These are phyloP conservation scores for Plodia interpunctella DNA, from an alignment of 1,140 invertebrate species.

Conservation along the genomic window DNA sequence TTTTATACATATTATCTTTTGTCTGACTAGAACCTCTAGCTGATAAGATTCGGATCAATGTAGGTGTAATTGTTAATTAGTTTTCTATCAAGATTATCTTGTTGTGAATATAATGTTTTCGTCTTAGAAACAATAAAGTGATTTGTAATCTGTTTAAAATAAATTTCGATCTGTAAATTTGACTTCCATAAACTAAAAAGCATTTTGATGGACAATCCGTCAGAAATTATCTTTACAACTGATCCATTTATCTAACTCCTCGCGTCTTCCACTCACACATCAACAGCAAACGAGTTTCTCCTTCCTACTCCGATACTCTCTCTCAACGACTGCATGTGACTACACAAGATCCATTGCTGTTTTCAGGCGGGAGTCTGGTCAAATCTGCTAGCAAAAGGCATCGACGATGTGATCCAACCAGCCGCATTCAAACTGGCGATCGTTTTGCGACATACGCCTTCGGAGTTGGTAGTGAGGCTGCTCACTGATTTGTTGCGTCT, in stretches of 20 bases:
- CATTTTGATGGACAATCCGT: no score
- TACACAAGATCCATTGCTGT: constrained; percentile 6
- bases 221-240: background rate
- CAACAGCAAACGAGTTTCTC: constrained; percentile 5
- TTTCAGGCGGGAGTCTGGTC: constrained; percentile 62
- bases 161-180: no score
- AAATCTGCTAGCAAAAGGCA: constrained; percentile 56
- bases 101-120: no score
- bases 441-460: constrained; percentile 58
- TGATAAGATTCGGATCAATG: no score
- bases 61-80: no score
- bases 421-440: constrained; percentile 64
- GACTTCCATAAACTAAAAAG: no score
- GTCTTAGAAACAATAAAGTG: no score
- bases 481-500: constrained; percentile 45
- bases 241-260: background rate
- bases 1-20: no score
- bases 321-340: background rate
- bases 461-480: constrained; percentile 46
- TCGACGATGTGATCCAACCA: constrained; percentile 56
- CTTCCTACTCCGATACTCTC: background rate
- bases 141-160: no score
- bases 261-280: background rate
- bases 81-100: no score
- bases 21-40: no score